A percentile compares a stretch with the other conserved stretches of the same genome.
Conservation (phyloP, 2,113 vertebrate species). For the Pseudorectes ferrugineus region DNA sequence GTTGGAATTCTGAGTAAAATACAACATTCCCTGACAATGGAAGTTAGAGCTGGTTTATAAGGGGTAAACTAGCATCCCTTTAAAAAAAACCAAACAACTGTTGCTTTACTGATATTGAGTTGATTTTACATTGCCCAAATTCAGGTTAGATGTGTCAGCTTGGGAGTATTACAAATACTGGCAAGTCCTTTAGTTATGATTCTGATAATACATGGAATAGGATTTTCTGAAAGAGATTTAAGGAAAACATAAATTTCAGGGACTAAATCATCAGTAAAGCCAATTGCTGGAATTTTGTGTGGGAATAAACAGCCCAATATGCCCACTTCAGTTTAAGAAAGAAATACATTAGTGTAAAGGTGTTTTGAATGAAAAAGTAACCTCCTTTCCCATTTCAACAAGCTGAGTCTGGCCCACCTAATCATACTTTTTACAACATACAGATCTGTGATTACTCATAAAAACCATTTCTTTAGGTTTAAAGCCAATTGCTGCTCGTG, state of each 20-base stretch:
- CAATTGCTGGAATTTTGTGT: background rate
- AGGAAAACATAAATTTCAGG: background rate
- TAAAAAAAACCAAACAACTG: background rate
- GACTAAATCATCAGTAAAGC: background rate
- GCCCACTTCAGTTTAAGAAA: background rate
- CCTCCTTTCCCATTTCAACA: background rate
- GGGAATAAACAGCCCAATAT: background rate
- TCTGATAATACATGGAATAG: background rate
- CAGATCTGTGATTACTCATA: background rate
- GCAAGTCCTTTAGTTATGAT: background rate
- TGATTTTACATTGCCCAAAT: background rate
- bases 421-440: background rate
- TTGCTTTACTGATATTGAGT: background rate
- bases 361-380: constrained; percentile 8
- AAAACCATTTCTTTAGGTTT: background rate
- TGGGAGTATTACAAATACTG: background rate
- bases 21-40: background rate
- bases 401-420: background rate
- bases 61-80: background rate
- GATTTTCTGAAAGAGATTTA: background rate
- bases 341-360: background rate
- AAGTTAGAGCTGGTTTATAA: background rate
- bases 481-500: background rate
- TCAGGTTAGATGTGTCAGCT: background rate
- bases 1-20: background rate